Base-by-base conservation (phyloP, 1,140 invertebrate species). In the Brachionus asplanchnoidis region DNA sequence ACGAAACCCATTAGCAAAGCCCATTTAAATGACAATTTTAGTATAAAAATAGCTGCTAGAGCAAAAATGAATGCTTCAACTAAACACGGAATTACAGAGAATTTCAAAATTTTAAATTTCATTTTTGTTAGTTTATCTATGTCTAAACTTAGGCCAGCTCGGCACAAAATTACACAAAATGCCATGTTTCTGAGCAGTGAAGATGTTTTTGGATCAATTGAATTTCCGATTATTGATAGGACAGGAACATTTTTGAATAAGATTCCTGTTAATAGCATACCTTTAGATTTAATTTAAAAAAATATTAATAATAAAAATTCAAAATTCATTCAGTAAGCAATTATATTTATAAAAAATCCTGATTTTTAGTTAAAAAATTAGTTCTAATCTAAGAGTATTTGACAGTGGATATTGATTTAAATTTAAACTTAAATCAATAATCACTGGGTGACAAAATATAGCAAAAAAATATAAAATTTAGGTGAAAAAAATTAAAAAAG, bases 121-220 rank as follows among this genome's bases (percentile, higher is more conserved):
- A 96, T 91, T 87, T 93, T 93, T 88, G 93, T 93, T 87, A 98
- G 91, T 8, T 94, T 95, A 66, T 91, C 88, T 2, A 95, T 94
- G 89, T 98, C 95, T 85, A 98, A 91, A 87, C 96, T 95, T 86
- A 99, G 91, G 6, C 97, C 97, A 85, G 96, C 97, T 90, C 96
- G 91, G 40, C 94, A 94, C 86, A 99, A 90, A 87, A 99, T 97
- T 68, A 98, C 94, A 7, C 95, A 94, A 86, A 98, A 91, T 9
- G 96, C 95, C 84, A 96, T 92, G 91, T 94, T 94, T 88, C 96
- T 66, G 3, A 88, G 73, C n/a, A 88, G 86, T 14, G 87, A 85
- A 5, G 90, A 91, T 90, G 90, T 91, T 26, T 86, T 85, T 28
- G 85, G 44, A 84, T 91, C 87, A 40, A 92, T 91, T 78, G 88